Conservation (phyloP, 2,113 vertebrate genomes). For the Lamprotornis superbus region DNA sequence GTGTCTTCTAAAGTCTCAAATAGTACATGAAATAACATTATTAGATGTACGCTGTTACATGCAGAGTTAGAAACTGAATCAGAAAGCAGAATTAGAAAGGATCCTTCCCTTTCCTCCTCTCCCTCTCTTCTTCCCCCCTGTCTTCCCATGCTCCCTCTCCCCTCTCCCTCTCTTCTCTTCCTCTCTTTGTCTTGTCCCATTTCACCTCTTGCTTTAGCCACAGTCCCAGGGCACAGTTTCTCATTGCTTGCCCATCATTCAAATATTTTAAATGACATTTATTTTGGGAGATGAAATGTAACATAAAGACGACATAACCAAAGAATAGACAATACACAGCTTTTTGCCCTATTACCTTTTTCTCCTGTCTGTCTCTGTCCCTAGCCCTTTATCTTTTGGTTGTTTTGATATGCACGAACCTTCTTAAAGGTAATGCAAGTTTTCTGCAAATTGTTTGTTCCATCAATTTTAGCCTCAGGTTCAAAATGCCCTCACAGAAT, state of each 20-base stretch:
- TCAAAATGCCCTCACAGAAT: neutral
- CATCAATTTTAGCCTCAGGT: neutral
- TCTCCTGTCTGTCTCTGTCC: neutral
- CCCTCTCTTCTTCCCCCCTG: rapidly evolving
- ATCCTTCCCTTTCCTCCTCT: neutral
- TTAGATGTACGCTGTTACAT: neutral
- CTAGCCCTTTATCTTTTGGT: neutral
- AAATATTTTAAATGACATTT: neutral
- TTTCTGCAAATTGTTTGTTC: conserved; percentile 19
- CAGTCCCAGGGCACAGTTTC: neutral
- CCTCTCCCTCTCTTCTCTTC: neutral
- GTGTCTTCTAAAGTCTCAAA: neutral
- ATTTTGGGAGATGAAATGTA: neutral
- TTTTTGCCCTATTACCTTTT: neutral
- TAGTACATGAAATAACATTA: neutral
- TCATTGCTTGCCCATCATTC: neutral
- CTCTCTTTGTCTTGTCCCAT: neutral
- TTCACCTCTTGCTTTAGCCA: neutral
- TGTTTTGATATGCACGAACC: neutral
- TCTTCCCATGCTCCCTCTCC: rapidly evolving
- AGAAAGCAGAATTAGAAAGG: neutral
- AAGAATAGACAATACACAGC: neutral
- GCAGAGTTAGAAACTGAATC: neutral
- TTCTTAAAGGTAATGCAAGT: neutral
- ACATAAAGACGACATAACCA: neutral